Evolutionary conservation across 1,140 invertebrate genomes (phyloP), one percentile per base, ranked within the genome.

Genomic region (Trissolcus basalis): DNA sequence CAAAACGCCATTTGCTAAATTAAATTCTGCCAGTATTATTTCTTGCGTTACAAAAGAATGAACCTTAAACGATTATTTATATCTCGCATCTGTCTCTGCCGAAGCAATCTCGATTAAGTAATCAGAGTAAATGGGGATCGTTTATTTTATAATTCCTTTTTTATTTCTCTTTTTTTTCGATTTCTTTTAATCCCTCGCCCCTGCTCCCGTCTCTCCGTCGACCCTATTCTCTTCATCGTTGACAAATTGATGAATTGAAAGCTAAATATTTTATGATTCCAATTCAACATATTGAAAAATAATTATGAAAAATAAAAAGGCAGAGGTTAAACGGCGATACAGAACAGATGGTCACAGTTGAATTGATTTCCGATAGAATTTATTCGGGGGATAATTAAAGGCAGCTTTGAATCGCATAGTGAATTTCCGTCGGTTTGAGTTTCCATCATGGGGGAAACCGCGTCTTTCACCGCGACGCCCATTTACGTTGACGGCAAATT

Each of bases 401-500:
- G 49, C 47, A 51, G 35, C 41, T 58, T 7, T 10, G 41, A 70
- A 63, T 70, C 75, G 16, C 63, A 68, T 53, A 59, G 68, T 41
- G 49, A 77, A 77, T 77, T 77, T 56, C 16, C 41, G 47, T 55
- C 15, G 58, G 65, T 61, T 61, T 65, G 48, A 65, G 59, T 70
- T 78, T 44, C 75, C 58, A 72, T 77, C 68, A 58, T 59, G 64
- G 58, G 51, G 55, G 27, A 67, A 78, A 73, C 64, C 76, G 45
- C 76, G 69, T 71, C 59, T 73, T 60, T 73, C 53, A 49, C 64
- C 76, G 27, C 69, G 61, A 53, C 58, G 45, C 48, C 60, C 76
- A 77, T 77, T 77, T 72, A 72, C 75, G 72, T 77, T 50, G 61
- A 36, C 48, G 54, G 75, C 63, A 72, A 77, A 77, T 77, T 77